A percentile compares a stretch with the other conserved stretches of the same genome.
Evolutionary conservation across 2,113 vertebrate genomes (phyloP).

Genomic region (Pipra filicauda): DNA sequence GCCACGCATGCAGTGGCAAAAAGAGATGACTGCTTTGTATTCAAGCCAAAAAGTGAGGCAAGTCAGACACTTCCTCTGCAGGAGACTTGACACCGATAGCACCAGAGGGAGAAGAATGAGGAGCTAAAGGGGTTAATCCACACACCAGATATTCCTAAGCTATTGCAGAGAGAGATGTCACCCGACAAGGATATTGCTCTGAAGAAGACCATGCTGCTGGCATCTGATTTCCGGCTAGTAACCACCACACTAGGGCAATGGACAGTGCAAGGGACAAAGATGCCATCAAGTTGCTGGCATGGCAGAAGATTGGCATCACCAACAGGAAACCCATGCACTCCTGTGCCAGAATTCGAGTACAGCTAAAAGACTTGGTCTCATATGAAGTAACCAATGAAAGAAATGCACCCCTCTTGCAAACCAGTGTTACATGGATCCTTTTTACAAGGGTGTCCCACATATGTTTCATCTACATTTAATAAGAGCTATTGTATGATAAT

Average conservation of each 20-base stretch:
- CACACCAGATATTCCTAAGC: background rate
- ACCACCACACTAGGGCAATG: fast-evolving
- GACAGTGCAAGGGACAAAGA: background rate
- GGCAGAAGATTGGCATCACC: background rate
- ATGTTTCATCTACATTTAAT: constrained; percentile 51
- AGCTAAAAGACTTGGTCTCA: background rate
- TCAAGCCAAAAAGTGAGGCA: background rate
- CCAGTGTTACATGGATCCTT: background rate
- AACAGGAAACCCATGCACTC: background rate
- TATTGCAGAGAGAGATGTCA: background rate
- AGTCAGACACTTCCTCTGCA: background rate
- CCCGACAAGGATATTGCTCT: background rate
- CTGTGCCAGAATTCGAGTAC: background rate
- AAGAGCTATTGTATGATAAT: constrained; percentile 66
- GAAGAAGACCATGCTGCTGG: background rate
- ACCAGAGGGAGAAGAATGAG: background rate
- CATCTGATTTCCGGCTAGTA: background rate
- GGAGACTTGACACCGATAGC: background rate
- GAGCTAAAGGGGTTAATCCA: background rate
- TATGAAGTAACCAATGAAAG: background rate
- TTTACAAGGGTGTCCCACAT: background rate
- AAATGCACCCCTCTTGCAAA: background rate
- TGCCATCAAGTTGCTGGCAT: background rate
- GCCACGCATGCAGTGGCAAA: background rate
- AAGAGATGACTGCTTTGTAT: constrained; percentile 38